A percentile compares a stretch with the other conserved stretches of the same genome.
These are phyloP conservation scores for Ferrisia virgata DNA, from an alignment of 2,888 invertebrate genomes.

Conservation along the genomic window DNA sequence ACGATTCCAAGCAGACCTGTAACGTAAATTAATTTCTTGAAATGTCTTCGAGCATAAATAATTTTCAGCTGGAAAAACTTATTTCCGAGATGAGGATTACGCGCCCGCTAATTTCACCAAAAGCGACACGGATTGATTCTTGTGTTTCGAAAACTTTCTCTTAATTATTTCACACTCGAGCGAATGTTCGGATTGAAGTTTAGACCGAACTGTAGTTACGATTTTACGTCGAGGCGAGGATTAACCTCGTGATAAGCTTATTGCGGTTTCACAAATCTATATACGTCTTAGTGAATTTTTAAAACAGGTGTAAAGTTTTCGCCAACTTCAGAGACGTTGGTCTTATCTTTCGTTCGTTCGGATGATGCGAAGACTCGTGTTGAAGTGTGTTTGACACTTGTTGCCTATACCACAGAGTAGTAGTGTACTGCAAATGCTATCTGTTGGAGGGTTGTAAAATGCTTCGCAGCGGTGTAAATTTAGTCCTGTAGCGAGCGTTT, in stretches of 20 bases:
- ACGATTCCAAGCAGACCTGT: constrained; percentile 55
- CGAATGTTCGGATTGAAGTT: background rate
- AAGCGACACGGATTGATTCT: background rate
- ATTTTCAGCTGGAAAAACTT: background rate
- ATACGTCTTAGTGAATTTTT: background rate
- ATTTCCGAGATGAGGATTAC: background rate
- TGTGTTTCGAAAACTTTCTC: background rate
- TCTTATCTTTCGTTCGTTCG: background rate
- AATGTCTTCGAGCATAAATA: background rate
- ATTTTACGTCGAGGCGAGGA: background rate
- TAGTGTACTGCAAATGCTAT: background rate
- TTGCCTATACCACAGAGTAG: background rate
- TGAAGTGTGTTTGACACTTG: background rate
- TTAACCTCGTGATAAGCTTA: background rate
- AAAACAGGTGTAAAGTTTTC: background rate
- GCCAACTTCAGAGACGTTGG: background rate
- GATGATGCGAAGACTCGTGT: background rate
- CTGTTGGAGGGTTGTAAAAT: background rate
- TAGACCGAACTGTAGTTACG: background rate
- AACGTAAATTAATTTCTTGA: background rate
- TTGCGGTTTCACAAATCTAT: background rate
- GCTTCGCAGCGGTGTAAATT: background rate
- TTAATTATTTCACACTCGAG: background rate
- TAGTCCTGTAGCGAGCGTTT: background rate
- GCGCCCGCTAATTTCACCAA: background rate